phyloP scores from a whole-genome alignment of 2,113 vertebrate species.

The Clinocottus analis region DNA sequence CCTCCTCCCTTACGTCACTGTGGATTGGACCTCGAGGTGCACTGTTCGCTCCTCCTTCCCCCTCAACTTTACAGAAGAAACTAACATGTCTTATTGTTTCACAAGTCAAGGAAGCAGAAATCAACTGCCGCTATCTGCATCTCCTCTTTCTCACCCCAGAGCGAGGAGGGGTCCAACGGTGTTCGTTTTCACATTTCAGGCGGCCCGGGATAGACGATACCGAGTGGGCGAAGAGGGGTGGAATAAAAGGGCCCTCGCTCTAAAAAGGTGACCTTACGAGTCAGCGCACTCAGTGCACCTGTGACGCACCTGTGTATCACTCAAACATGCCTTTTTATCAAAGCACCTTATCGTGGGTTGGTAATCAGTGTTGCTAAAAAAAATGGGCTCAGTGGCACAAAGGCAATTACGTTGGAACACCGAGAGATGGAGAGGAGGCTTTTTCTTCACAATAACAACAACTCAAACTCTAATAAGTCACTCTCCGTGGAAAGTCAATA shows the following conservation, averaged over 20 bases:
- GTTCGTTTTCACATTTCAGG: constrained; percentile 31
- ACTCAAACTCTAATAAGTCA: background rate
- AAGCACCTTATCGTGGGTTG: constrained; percentile 12
- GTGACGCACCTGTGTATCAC: constrained; percentile 31
- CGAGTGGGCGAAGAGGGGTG: constrained; percentile 22
- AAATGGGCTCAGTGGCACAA: background rate
- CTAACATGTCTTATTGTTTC: constrained; percentile 38
- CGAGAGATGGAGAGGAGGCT: background rate
- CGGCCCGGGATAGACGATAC: constrained; percentile 19
- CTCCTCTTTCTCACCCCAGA: constrained; percentile 45
- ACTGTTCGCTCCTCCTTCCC: constrained; percentile 4
- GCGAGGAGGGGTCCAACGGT: constrained; percentile 44
- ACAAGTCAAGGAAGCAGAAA: constrained; percentile 54
- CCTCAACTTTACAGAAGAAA: constrained; percentile 39
- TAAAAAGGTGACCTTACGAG: constrained; percentile 38
- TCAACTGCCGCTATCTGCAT: constrained; percentile 61
- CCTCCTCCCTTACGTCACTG: constrained; percentile 31
- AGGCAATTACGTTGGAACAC: background rate
- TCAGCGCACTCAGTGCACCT: background rate
- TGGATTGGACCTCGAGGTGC: constrained; percentile 26
- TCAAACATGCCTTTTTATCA: constrained; percentile 17
- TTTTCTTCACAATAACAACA: background rate
- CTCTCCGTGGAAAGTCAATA: background rate
- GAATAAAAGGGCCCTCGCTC: constrained; percentile 40
- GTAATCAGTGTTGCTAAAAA: constrained; percentile 16